Evolutionary conservation across 2,113 vertebrate species (phyloP).

Genomic region (Pteruthius melanotis): DNA sequence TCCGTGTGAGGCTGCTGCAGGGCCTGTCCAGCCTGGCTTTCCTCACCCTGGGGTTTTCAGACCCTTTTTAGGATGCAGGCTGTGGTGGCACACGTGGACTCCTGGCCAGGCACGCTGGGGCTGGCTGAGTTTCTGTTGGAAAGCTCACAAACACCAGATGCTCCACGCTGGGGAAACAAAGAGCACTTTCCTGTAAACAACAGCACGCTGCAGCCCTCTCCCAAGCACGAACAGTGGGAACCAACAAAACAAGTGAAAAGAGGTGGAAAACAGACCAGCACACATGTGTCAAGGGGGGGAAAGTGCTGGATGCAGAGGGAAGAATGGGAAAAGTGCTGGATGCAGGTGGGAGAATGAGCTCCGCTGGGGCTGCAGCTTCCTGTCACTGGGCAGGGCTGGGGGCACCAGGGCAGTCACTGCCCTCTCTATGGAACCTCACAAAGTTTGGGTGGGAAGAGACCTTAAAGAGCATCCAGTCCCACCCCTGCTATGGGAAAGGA

Average conservation of each 20-base stretch:
- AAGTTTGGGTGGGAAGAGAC: not conserved
- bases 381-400: not conserved
- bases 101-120: not conserved
- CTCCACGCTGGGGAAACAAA: conserved; percentile 30
- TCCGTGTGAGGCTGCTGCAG: not conserved
- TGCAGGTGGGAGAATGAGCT: not conserved
- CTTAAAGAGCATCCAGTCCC: not conserved
- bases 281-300: not conserved
- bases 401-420: not conserved
- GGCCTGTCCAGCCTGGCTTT: not conserved
- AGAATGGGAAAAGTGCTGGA: not conserved
- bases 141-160: conserved; percentile 54
- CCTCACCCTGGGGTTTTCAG: not conserved
- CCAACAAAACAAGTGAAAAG: not conserved
- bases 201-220: conserved; percentile 23
- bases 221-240: not conserved
- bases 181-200: conserved; percentile 58
- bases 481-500: not conserved
- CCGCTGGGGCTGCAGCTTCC: not conserved
- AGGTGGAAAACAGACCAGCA: not conserved
- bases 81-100: not conserved
- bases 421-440: not conserved
- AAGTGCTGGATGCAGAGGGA: not conserved
- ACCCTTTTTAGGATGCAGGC: not conserved
- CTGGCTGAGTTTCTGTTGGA: conserved; percentile 11